Percentiles rank a stretch among this genome's conserved stretches.
Evolutionary conservation across 1,140 invertebrate species (phyloP).

Genomic region (Caenorhabditis briggsae): DNA sequence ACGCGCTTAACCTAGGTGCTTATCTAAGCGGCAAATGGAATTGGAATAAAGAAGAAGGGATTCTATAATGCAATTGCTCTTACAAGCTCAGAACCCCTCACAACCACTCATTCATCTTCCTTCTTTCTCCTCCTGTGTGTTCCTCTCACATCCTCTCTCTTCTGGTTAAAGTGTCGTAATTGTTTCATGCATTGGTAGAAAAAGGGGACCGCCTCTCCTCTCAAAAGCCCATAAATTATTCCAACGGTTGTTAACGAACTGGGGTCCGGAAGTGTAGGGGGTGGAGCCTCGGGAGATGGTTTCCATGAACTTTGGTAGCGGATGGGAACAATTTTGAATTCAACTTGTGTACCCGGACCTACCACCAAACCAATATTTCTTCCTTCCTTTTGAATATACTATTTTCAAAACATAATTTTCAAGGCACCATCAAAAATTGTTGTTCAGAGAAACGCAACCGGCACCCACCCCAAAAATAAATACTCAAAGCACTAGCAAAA

Average conservation of each 20-base stretch:
- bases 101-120: conserved; percentile 47
- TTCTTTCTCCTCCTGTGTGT: background rate
- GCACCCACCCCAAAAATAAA: too few relatives aligned
- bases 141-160: conserved; percentile 16
- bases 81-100: background rate
- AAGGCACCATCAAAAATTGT: too few relatives aligned
- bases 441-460: too few relatives aligned
- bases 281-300: background rate
- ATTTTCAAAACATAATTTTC: too few relatives aligned
- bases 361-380: too few relatives aligned
- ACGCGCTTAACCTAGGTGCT: conserved; percentile 29
- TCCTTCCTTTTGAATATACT: too few relatives aligned
- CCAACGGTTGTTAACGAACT: conserved; percentile 26
- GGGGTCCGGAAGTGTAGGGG: background rate
- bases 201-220: background rate
- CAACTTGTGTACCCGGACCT: too few relatives aligned
- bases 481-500: too few relatives aligned
- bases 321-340: background rate
- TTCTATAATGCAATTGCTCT: conserved; percentile 49
- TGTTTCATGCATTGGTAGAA: conserved; percentile 10
- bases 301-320: background rate
- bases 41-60: background rate
- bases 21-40: conserved; percentile 48
- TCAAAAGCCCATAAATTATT: conserved; percentile 37
- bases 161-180: conserved; percentile 24